These are phyloP conservation scores for Etia nguti DNA, from an alignment of 2,113 vertebrate genomes.

Conservation along the genomic window DNA sequence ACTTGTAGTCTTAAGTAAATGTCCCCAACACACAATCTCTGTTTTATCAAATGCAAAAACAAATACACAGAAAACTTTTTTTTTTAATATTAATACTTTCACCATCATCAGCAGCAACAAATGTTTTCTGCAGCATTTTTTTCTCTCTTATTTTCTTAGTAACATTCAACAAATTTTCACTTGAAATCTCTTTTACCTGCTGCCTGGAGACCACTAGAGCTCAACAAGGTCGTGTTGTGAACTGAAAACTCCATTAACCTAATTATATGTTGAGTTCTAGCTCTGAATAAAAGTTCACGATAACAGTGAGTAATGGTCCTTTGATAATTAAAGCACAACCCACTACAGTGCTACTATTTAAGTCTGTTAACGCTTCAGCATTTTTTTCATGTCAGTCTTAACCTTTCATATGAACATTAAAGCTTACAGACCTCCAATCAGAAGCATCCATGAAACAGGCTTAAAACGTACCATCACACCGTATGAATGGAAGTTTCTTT, in stretches of 20 bases:
- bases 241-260: neutral
- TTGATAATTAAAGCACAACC: neutral
- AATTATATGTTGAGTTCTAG: neutral
- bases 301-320: neutral
- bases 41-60: neutral
- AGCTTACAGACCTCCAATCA: neutral
- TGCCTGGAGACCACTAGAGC: neutral
- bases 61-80: neutral
- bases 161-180: neutral
- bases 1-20: neutral
- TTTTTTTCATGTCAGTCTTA: neutral
- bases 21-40: neutral
- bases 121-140: neutral
- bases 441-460: neutral
- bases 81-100: neutral
- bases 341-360: neutral
- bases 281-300: neutral
- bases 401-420: neutral
- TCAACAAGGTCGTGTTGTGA: neutral
- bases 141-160: neutral
- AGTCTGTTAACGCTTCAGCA: fast-evolving
- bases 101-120: neutral
- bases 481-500: neutral
- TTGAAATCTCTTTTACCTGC: neutral
- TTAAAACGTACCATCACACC: neutral